Percentiles rank a stretch among this genome's conserved stretches.
Evolutionary conservation across 1,140 invertebrate genomes (phyloP).

Genomic region (Trissolcus basalis): DNA sequence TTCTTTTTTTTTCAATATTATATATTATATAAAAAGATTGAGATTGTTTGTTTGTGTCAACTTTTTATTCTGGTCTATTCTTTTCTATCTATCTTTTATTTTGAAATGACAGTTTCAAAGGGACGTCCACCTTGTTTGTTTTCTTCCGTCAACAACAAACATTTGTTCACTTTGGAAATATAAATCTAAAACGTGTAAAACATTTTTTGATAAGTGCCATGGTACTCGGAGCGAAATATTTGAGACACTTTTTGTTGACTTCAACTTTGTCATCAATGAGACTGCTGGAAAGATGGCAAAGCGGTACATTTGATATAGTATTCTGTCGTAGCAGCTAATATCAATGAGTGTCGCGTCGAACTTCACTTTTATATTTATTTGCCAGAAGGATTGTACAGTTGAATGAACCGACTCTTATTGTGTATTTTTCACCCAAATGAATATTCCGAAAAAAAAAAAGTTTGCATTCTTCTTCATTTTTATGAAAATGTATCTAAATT

Average conservation of each 20-base stretch:
- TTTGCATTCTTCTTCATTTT: too few species aligned
- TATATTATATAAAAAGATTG: too few species aligned
- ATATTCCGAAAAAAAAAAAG: too few species aligned
- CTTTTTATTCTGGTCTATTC: too few species aligned
- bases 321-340: constrained; percentile 30
- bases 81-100: too few species aligned
- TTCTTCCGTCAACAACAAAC: too few species aligned
- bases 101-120: too few species aligned
- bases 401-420: constrained; percentile 22
- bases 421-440: constrained; percentile 38
- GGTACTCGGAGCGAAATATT: not conserved
- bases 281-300: constrained; percentile 10
- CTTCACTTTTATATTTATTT: constrained; percentile 37
- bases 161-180: too few species aligned
- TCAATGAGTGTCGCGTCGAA: constrained; percentile 37
- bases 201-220: not conserved
- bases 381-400: constrained; percentile 36
- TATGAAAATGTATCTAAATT: too few species aligned
- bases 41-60: too few species aligned
- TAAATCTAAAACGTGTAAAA: not conserved
- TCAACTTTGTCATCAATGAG: constrained; percentile 17
- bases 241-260: constrained; percentile 20
- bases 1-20: too few species aligned
- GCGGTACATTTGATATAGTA: constrained; percentile 33
- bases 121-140: too few species aligned